Evolutionary conservation across 2,888 invertebrate species (phyloP).

Genomic region (Atrina japonica): DNA sequence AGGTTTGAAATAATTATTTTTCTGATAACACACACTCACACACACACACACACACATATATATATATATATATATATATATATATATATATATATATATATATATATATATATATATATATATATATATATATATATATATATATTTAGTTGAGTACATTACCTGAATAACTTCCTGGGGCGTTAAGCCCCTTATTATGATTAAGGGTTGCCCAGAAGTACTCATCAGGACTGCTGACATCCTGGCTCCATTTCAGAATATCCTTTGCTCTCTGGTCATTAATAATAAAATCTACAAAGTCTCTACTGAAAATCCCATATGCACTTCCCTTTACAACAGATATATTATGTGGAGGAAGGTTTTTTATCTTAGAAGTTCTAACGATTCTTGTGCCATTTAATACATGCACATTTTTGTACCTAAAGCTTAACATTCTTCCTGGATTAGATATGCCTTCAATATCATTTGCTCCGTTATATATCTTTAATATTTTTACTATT

Average conservation of each 20-base stretch:
- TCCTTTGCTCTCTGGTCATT: constrained; percentile 66
- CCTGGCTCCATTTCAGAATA: constrained; percentile 74
- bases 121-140: no score
- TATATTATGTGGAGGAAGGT: constrained; percentile 58
- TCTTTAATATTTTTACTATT: constrained; percentile 76
- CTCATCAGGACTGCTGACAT: constrained; percentile 78
- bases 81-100: no score
- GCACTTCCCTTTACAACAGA: constrained; percentile 76
- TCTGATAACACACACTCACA: no score
- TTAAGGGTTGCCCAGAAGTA: constrained; percentile 79
- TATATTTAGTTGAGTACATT: no score
- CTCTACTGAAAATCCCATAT: constrained; percentile 77
- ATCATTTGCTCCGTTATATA: constrained; percentile 79
- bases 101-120: no score
- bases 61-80: no score
- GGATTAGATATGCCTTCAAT: constrained; percentile 76
- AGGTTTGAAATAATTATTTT: no score
- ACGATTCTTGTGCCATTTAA: constrained; percentile 40
- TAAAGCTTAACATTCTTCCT: constrained; percentile 50
- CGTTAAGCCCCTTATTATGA: constrained; percentile 71
- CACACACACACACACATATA: no score
- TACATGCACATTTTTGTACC: constrained; percentile 51
- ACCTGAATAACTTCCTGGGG: constrained; percentile 77
- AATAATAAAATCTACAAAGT: constrained; percentile 75
- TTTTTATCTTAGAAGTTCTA: constrained; percentile 43